Base-by-base conservation (phyloP, 2,113 vertebrate genomes). In the Gnathonemus longibarbis region DNA sequence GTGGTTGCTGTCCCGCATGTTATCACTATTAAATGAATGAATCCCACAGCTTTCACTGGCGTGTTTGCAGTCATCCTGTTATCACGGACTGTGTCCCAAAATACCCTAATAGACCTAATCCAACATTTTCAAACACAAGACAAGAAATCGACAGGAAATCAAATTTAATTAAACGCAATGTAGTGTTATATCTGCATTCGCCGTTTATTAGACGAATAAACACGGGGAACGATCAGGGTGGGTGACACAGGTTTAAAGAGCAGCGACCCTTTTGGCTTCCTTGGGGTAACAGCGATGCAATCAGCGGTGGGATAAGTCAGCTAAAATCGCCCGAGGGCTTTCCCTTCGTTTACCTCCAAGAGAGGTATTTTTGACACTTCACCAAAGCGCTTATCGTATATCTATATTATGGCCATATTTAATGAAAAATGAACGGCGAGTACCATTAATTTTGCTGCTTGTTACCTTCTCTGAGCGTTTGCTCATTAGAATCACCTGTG, bases 401-500 rank as follows among this genome's bases (percentile, higher is more conserved):
- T 42, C 15, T 42, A 42, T 8, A 80, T 80, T 80, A 80, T 80
- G 31, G 15, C 35, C 70, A 80, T 80, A 42, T 42, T 6, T 42
- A 39, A 39, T 80, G 5, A 39, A 39, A 77, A 39, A 80, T 80
- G 74, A 42, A 19, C 42, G n/a, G 74, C 35, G 11, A 17, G 17
- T 80, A 77, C 5, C 31, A 39, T 35, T 77, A 15, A 17, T 15
- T 80, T 80, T 80, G 74, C 31, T 39, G 70, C 35, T 77, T 77
- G 15, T 77, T 77, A 39, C 35, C 35, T 39, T 7, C n/a, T 2
- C 70, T 39, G 31, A 39, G 35, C 74, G 74, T 80, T 83, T 58
- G n/a, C 52, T 90, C 52, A 90, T 90, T 88, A 84, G 74, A 90
- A 48, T 88, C 90, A 90, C 90, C 87, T 90, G 90, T 88, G 89